A percentile compares a stretch with the other conserved stretches of the same genome.
Evolutionary conservation across 2,113 vertebrate species (phyloP).

Genomic region (Centropus bengalensis): DNA sequence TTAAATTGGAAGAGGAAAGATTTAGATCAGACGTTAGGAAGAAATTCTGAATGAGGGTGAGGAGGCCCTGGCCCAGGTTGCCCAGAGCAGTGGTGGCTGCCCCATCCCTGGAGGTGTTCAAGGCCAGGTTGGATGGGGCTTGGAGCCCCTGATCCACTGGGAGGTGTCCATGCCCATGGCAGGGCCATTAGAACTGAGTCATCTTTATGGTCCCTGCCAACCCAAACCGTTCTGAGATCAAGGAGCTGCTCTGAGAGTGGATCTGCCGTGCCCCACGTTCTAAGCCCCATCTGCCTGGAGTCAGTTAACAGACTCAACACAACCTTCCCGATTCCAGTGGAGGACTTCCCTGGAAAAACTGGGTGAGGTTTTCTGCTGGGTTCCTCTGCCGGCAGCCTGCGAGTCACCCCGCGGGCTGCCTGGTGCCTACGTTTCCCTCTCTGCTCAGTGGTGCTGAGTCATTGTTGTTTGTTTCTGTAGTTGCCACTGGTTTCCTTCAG

Average conservation of each 20-base stretch:
- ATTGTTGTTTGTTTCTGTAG: conserved; percentile 49
- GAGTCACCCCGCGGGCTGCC: not conserved
- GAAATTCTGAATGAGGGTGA: too few relatives aligned
- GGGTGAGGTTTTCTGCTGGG: not conserved
- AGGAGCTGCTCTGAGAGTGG: not conserved
- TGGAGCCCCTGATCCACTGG: too few relatives aligned
- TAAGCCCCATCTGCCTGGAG: not conserved
- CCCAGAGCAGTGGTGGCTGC: too few relatives aligned
- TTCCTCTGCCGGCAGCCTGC: not conserved
- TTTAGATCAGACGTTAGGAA: too few relatives aligned
- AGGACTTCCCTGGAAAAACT: not conserved
- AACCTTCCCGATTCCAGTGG: not conserved
- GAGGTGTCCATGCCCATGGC: too few relatives aligned
- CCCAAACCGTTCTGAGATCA: too few relatives aligned
- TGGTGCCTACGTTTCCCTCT: not conserved
- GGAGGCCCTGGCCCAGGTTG: too few relatives aligned
- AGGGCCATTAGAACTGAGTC: too few relatives aligned
- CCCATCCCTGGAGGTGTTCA: too few relatives aligned
- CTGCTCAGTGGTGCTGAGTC: not conserved
- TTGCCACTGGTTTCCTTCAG: conserved; percentile 53
- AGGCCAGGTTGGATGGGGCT: too few relatives aligned
- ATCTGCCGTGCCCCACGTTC: not conserved
- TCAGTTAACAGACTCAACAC: not conserved
- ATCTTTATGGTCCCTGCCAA: too few relatives aligned
- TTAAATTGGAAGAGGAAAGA: too few relatives aligned